Base-by-base conservation (phyloP, 2,113 vertebrate genomes). In the Leptobrachium leishanense region DNA sequence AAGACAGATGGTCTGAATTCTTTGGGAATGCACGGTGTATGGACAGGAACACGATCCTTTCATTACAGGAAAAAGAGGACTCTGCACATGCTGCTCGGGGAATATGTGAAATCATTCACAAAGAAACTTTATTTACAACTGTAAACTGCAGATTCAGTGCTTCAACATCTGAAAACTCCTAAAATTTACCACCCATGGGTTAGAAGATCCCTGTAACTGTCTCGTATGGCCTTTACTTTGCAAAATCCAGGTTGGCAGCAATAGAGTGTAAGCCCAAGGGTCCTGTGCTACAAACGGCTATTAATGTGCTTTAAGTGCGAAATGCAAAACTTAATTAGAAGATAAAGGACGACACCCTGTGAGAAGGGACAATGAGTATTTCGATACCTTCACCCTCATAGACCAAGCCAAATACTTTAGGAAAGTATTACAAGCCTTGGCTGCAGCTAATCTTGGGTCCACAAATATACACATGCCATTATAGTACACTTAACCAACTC, bases 281-380 rank as follows among this genome's bases (percentile, higher is more conserved):
- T 55, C 64, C 64, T 69, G 59, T 77, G 43, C 68, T 70, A 70
- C 76, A 77, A 43, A 15, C 3, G 9, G 62, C 11, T 64, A 31
- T 7, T 64, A 70, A 70, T 77, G 75, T 70, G 76, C 68, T 77
- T 77, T 84, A 82, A 84, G 83, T 81, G 77, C 82, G 57, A 10
- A 31, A 43, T 39, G 44, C 71, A 82, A 55, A 83, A 81, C 68
- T 71, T 62, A 43, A 43, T 2, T 15, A 20, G 68, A 82, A 59
- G n/a, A 20, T 44, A 54, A 54, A 54, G 50, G 11, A 8, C 50
- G 50, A 31, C 46, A 50, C 46, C 1, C 4, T 50, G 46, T 50
- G 8, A 50, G 8, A 50, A 8, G 8, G 46, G 46, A 50, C 4
- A 50, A 50, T 50, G 4, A 50, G 4, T 50, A 50, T 50, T 50